These are phyloP conservation scores for Pavo muticus DNA, from an alignment of 2,113 vertebrate genomes.

Conservation along the genomic window DNA sequence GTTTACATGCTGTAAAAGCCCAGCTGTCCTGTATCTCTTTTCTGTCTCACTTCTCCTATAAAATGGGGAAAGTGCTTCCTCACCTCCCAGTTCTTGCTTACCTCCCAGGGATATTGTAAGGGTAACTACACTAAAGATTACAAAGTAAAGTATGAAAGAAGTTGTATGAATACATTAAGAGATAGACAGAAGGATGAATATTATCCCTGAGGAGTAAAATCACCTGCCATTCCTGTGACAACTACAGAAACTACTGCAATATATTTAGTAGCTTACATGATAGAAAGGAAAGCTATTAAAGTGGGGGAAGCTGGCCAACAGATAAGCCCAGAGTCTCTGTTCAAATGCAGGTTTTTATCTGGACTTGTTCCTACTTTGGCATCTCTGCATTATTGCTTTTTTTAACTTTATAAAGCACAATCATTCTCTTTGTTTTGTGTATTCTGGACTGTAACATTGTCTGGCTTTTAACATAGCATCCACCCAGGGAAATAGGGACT, in stretches of 20 bases:
- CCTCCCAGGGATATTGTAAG: not conserved
- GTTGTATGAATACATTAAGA: not conserved
- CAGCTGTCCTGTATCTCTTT: not conserved
- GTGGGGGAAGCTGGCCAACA: not conserved
- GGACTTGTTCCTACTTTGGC: not conserved
- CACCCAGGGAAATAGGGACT: not conserved
- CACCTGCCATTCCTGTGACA: not conserved
- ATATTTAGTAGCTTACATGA: not conserved
- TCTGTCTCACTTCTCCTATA: not conserved
- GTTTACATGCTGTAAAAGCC: not conserved
- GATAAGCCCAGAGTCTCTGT: not conserved
- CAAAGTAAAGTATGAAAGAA: not conserved
- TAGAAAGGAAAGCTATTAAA: not conserved
- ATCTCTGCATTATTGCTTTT: not conserved
- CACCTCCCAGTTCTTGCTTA: not conserved
- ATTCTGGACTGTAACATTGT: not conserved
- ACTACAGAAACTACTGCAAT: not conserved
- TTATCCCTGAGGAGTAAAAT: not conserved
- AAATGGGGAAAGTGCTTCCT: fast-evolving
- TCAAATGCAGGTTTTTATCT: not conserved
- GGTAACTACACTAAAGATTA: not conserved
- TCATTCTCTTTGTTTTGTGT: not conserved
- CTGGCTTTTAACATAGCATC: not conserved
- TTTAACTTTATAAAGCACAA: not conserved
- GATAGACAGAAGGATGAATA: conserved; percentile 10